Evolutionary conservation across 2,113 vertebrate species (phyloP), one percentile per base, ranked within the genome.

Genomic region (Pluvianellus socialis): DNA sequence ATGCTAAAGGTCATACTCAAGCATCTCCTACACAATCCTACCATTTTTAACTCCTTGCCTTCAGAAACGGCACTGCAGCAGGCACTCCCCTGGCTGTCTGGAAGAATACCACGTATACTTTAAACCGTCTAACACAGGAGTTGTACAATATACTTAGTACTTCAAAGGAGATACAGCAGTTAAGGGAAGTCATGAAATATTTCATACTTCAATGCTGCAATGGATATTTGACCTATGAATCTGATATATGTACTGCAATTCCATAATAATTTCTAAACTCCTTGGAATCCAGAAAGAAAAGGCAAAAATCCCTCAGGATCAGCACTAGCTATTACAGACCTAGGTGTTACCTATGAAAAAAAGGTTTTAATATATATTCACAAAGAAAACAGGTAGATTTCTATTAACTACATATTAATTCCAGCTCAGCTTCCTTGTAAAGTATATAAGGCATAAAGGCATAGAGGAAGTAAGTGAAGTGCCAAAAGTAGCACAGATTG

Each of bases 1-100:
- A 68, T 92, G 92, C 70, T 94, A 95, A 94, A 96, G 95, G 91
- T 97, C 94, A 92, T 3, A 32, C 66, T 38, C 38, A 95, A 76
- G 73, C 80, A 89, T 92, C 81, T 90, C 77, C 93, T 84, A 47
- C 59, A 81, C 55, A 89, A 27, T 50, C 59, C 56, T 52, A 68
- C 32, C 76, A 13, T 52, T 47, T 71, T 97, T 96, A 97, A 95
- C 95, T 92, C 92, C 55, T 94, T 90, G 56, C 67, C 59, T 93
- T 90, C 86, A 92, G 59, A 83, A 66, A 30, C 3, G 27, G 44
- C 52, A 50, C 65, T 10, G 68, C 67, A 76, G 75, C 65, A 81
- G 44, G 32, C 74, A 87, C 42, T 93, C 74, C 82, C 10, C 53
- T 91, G 77, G 30, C 30, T 75, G 6, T 42, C 38, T 15, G 23